Percentiles rank a stretch among this genome's conserved stretches.
These are phyloP conservation scores for Enteromius anoplus DNA, from an alignment of 2,797 vertebrate species.

Conservation along the genomic window DNA sequence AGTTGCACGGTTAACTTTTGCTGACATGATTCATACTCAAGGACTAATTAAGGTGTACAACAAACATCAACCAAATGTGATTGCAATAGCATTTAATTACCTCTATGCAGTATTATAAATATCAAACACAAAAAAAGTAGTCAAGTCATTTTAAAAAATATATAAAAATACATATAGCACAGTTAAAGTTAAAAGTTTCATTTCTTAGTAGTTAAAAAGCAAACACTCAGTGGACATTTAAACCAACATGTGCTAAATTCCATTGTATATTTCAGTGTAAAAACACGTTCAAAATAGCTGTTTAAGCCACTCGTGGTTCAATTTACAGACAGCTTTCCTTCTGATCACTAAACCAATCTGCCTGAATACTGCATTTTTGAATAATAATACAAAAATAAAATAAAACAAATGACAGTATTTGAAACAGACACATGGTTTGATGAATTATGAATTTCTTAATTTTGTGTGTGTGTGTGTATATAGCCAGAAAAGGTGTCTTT, in stretches of 20 bases:
- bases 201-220: slow-evolving; percentile 26
- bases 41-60: neutral
- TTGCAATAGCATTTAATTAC: slow-evolving; percentile 1
- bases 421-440: neutral
- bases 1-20: neutral
- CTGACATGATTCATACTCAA: neutral
- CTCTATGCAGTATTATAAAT: neutral
- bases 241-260: neutral
- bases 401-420: neutral
- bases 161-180: slow-evolving; percentile 15
- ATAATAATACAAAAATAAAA: neutral
- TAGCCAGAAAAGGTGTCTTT: neutral
- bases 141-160: neutral
- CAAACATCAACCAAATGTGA: neutral
- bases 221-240: neutral
- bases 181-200: neutral
- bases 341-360: neutral
- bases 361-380: neutral
- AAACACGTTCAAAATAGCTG: neutral
- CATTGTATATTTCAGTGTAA: neutral
- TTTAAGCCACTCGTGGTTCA: neutral
- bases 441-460: neutral
- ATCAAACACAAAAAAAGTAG: neutral
- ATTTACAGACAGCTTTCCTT: neutral
- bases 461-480: neutral